Percentiles rank a stretch among this genome's conserved stretches.
These are phyloP conservation scores for Anthonomus grandis DNA, from an alignment of 1,140 invertebrate genomes.

Conservation along the genomic window DNA sequence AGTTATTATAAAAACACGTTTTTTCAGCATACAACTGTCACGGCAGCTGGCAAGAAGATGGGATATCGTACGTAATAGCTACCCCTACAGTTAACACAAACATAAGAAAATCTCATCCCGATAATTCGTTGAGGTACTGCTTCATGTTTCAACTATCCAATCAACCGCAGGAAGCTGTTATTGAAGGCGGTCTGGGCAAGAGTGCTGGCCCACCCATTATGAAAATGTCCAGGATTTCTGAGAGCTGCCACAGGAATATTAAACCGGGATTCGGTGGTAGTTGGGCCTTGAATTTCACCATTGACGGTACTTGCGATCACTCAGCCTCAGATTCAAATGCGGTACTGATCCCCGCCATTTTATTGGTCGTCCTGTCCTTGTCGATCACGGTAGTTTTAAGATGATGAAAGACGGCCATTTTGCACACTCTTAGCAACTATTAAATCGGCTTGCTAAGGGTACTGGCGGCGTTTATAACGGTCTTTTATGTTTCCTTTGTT, in stretches of 20 bases:
- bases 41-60: slow-evolving; percentile 65
- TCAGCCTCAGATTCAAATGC: slow-evolving; percentile 28
- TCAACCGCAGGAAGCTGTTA: slow-evolving; percentile 29
- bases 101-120: slow-evolving; percentile 39
- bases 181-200: slow-evolving; percentile 33
- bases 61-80: slow-evolving; percentile 64
- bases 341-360: slow-evolving; percentile 29
- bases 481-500: neutral
- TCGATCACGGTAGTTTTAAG: slow-evolving; percentile 29
- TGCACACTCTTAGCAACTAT: slow-evolving; percentile 38
- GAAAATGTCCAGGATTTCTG: slow-evolving; percentile 47
- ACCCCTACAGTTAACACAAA: slow-evolving; percentile 39
- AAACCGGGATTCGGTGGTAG: slow-evolving; percentile 50
- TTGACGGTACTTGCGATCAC: slow-evolving; percentile 53
- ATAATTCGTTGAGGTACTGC: slow-evolving; percentile 51
- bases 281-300: slow-evolving; percentile 57
- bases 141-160: slow-evolving; percentile 52
- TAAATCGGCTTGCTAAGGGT: slow-evolving; percentile 30
- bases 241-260: slow-evolving; percentile 51
- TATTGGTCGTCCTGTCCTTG: slow-evolving; percentile 28
- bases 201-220: slow-evolving; percentile 43
- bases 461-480: no score
- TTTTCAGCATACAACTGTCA: slow-evolving; percentile 63
- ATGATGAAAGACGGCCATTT: slow-evolving; percentile 40
- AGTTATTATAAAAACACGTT: no score